Evolutionary conservation across 2,113 vertebrate genomes (phyloP).

Genomic region (Hemicordylus capensis): DNA sequence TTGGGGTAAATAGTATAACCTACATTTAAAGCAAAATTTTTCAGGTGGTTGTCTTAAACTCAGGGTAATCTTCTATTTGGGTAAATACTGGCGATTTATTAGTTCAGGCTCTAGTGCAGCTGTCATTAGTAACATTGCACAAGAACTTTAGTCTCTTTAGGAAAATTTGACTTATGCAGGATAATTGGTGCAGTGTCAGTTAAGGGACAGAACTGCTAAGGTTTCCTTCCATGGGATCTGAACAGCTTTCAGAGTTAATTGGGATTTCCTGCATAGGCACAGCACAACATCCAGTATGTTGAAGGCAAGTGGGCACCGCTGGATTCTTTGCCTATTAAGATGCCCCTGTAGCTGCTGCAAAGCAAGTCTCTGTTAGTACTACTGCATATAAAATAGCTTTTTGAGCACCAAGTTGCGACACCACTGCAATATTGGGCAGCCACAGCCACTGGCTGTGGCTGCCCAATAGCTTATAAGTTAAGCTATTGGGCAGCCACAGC

Average conservation of each 20-base stretch:
- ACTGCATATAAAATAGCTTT: background rate
- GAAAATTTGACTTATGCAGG: background rate
- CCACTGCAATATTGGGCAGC: background rate
- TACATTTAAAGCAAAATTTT: no score
- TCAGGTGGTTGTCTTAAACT: no score
- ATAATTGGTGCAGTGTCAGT: background rate
- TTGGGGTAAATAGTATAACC: no score
- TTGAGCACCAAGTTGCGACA: background rate
- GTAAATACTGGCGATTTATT: no score
- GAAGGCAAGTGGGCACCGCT: background rate
- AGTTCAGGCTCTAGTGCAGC: no score
- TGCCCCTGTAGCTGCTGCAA: background rate
- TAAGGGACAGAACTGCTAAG: background rate
- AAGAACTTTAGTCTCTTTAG: no score
- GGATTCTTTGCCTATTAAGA: background rate
- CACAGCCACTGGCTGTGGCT: no score
- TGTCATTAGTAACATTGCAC: no score
- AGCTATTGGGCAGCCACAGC: background rate
- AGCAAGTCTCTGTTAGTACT: background rate
- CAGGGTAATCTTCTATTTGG: no score
- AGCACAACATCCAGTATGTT: background rate
- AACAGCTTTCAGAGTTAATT: background rate
- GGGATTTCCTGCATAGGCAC: background rate
- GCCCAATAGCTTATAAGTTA: no score
- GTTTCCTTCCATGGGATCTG: background rate